These are phyloP conservation scores for Patella vulgata DNA, from an alignment of 1,140 invertebrate genomes.

Conservation along the genomic window DNA sequence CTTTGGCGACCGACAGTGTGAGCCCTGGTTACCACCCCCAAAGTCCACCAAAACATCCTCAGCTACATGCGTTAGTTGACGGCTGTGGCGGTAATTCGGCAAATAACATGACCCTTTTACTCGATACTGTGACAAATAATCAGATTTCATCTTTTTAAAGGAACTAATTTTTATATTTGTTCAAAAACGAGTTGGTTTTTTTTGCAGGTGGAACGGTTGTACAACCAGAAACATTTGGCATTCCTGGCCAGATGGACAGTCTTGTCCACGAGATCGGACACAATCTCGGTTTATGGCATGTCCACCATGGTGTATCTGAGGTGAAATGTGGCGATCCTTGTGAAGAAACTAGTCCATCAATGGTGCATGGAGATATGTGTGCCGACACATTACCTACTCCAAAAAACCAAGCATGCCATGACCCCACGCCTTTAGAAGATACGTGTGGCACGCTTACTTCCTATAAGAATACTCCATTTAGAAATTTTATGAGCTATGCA, in stretches of 20 bases:
- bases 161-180: neutral
- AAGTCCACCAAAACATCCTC: too few relatives aligned
- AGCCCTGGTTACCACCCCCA: too few relatives aligned
- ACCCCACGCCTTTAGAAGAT: slow-evolving; percentile 30
- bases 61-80: too few relatives aligned
- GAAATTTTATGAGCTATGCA: slow-evolving; percentile 64
- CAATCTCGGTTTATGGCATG: slow-evolving; percentile 63
- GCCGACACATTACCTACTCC: slow-evolving; percentile 58
- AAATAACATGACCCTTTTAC: too few relatives aligned
- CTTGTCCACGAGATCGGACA: slow-evolving; percentile 64
- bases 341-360: slow-evolving; percentile 51
- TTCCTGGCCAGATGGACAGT: slow-evolving; percentile 32
- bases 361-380: slow-evolving; percentile 60
- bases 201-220: slow-evolving; percentile 53
- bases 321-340: slow-evolving; percentile 57
- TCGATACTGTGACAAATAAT: too few relatives aligned
- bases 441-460: slow-evolving; percentile 35
- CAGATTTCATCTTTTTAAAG: too few relatives aligned
- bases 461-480: slow-evolving; percentile 52
- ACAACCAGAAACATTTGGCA: slow-evolving; percentile 48
- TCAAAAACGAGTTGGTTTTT: neutral
- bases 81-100: too few relatives aligned
- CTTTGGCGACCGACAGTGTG: too few relatives aligned
- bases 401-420: slow-evolving; percentile 45
- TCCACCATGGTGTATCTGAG: slow-evolving; percentile 61